phyloP scores from a whole-genome alignment of 2,797 vertebrate species.

The Xiphorhynchus erythropygius region DNA sequence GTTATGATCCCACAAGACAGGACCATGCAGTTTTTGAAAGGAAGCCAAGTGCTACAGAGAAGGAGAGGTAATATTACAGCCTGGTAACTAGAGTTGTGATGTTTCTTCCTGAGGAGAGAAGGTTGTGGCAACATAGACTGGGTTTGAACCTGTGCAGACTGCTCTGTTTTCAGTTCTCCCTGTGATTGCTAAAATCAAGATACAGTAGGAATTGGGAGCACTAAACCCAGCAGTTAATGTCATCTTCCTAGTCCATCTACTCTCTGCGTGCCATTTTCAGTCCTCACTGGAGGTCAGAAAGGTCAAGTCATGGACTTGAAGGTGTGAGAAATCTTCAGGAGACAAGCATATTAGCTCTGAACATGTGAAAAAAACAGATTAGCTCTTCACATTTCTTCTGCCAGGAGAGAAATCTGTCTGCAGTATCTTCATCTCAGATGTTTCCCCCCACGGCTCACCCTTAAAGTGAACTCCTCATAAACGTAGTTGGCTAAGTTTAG shows the following conservation, averaged over 20 bases:
- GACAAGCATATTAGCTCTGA: too few species aligned
- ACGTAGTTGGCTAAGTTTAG: not conserved
- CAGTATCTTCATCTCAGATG: not conserved
- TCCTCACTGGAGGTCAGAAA: not conserved
- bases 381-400: not conserved
- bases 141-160: not conserved
- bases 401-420: not conserved
- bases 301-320: not conserved
- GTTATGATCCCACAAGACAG: constrained; percentile 90
- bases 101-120: not conserved
- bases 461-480: not conserved
- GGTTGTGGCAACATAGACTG: not conserved
- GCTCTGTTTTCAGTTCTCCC: not conserved
- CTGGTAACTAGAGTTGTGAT: not conserved
- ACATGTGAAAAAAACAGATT: not conserved
- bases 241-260: not conserved
- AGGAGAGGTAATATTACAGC: constrained; percentile 82
- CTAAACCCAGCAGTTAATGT: not conserved
- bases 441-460: not conserved
- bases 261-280: not conserved
- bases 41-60: constrained; percentile 72
- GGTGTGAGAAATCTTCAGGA: not conserved
- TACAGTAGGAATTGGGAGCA: not conserved
- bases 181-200: not conserved
- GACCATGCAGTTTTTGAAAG: constrained; percentile 89